Evolutionary conservation across 2,888 invertebrate genomes (phyloP).

Genomic region (Ophonus ardosiacus): DNA sequence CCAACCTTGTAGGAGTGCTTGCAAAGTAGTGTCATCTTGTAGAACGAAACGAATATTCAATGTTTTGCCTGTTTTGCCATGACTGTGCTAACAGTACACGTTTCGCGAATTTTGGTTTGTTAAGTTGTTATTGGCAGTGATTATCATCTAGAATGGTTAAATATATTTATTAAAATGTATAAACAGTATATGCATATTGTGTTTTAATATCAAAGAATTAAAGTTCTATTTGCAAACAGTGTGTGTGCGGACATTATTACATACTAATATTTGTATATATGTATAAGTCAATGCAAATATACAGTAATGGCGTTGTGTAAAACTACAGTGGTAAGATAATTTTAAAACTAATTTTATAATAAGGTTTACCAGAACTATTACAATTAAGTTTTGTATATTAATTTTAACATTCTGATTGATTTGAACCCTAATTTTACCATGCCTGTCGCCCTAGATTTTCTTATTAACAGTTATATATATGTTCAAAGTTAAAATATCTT

Average conservation of each 20-base stretch:
- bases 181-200: neutral
- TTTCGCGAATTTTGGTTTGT: conserved; percentile 8
- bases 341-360: conserved; percentile 5
- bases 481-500: neutral
- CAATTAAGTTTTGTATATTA: neutral
- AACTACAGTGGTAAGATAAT: conserved; percentile 68
- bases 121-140: neutral
- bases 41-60: neutral
- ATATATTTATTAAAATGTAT: conserved; percentile 5
- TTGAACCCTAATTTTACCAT: neutral
- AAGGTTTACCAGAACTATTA: neutral
- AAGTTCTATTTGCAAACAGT: conserved; percentile 4
- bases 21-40: conserved; percentile 13
- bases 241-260: conserved; percentile 9
- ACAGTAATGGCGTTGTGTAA: conserved; percentile 68
- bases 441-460: neutral
- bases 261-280: conserved; percentile 32
- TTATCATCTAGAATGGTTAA: neutral
- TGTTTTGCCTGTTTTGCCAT: neutral
- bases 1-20: conserved; percentile 27
- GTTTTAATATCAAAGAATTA: neutral
- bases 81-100: conserved; percentile 17
- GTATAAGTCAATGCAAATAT: conserved; percentile 32
- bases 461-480: neutral
- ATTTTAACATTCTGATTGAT: neutral